Evolutionary conservation across 2,888 invertebrate species (phyloP), one percentile per base, ranked within the genome.

Genomic region (Frankliniella fusca): DNA sequence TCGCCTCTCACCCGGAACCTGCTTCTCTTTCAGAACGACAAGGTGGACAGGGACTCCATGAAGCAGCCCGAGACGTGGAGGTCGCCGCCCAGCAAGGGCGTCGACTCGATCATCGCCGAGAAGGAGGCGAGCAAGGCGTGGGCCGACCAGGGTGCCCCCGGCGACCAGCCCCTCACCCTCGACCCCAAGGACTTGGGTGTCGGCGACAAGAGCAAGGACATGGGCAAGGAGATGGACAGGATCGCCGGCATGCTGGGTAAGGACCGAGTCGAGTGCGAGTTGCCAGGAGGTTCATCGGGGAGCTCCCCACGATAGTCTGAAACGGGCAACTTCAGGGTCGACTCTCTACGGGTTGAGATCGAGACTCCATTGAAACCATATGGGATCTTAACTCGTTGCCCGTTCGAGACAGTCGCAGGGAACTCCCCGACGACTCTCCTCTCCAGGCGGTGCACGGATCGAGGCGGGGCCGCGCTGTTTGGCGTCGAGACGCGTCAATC

Each of bases 41-140:
- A 76, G 70, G 23, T 23, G 23, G 70, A 76, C 70, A 27, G 70
- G 9, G 70, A 76, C 27, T 12, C 23, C 70, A n/a, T 27, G 70
- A 27, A 76, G 23, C 70, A 76, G 27, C 27, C 70, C 27, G 70
- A 76, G 70, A 61, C 61, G 61, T 87, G 87, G 7, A 88, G 88
- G 80, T 88, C 88, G 81, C 87, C 88, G 80, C 83, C 84, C 8
- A 81, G 81, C 11, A 87, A 87, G 65, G 87, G 81, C 27, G 70
- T 76, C 23, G 70, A 76, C 70, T 76, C 70, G 27, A 12, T 76
- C 23, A 23, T 76, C 70, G 70, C 27, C 70, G 70, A 76, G 70
- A 76, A 76, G 70, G 70, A 76, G 9, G 20, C 23, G 61, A 23
- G 70, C 70, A 76, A 76, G 70, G n/a, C 70, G 23, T 76, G 70